These are phyloP conservation scores for Channallabes apus DNA, from an alignment of 2,797 vertebrate genomes.

Conservation along the genomic window DNA sequence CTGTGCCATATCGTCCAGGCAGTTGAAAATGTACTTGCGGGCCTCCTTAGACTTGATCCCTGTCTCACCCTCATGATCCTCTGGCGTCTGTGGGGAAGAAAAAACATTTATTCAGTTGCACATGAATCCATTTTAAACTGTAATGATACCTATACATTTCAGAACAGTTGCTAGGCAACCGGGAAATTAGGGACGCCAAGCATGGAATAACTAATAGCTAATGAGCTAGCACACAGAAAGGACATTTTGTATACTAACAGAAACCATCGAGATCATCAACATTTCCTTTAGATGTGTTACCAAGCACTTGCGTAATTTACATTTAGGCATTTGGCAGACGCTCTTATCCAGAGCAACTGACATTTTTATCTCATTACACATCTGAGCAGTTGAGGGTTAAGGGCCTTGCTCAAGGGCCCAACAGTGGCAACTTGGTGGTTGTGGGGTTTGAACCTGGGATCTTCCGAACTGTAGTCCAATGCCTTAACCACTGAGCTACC, in stretches of 20 bases:
- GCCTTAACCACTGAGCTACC: too few species aligned
- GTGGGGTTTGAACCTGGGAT: too few species aligned
- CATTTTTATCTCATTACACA: too few species aligned
- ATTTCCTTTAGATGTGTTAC: neutral
- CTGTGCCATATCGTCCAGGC: constrained; percentile 99
- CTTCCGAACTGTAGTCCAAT: too few species aligned
- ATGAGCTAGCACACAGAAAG: constrained; percentile 20
- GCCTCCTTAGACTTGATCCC: constrained; percentile 99
- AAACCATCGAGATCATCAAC: neutral
- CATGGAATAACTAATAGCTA: constrained; percentile 17
- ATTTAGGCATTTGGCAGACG: too few species aligned
- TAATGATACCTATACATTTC: neutral
- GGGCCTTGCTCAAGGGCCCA: too few species aligned
- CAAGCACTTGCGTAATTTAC: too few species aligned
- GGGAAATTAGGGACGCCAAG: neutral
- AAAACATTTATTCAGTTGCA: constrained; percentile 14
- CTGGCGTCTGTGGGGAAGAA: constrained; percentile 81
- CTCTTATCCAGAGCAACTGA: too few species aligned
- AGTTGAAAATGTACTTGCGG: constrained; percentile 99
- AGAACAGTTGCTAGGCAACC: constrained; percentile 20
- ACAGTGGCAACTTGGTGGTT: too few species aligned
- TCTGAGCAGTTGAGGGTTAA: too few species aligned
- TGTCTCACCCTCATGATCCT: constrained; percentile 97
- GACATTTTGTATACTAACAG: neutral
- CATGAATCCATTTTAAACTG: neutral